These are phyloP conservation scores for Megaptera novaeangliae DNA, from an alignment of 2,113 vertebrate genomes.

Conservation along the genomic window DNA sequence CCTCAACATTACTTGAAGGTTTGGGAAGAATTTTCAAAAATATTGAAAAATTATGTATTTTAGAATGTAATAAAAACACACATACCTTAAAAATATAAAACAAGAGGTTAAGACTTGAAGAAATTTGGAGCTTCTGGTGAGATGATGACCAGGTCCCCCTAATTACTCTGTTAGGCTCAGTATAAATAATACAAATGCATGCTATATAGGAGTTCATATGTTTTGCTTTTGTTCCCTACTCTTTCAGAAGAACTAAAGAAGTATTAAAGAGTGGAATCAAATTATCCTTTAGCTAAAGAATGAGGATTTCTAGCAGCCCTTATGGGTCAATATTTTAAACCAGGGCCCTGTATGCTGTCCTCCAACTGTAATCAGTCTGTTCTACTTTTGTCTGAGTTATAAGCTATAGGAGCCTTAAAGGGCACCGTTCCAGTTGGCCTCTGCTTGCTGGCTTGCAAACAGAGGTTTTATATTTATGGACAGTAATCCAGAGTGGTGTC, in stretches of 20 bases:
- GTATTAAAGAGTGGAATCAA: neutral
- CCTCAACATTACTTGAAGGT: neutral
- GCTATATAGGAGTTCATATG: neutral
- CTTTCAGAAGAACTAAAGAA: neutral
- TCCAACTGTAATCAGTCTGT: neutral
- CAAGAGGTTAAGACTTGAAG: neutral
- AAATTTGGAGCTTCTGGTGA: neutral
- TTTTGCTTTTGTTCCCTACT: neutral
- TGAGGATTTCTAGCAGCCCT: neutral
- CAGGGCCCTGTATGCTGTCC: neutral
- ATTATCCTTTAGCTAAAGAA: conserved; percentile 3
- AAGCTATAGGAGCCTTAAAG: neutral
- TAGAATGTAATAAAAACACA: neutral
- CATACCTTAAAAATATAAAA: neutral
- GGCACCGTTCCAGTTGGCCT: neutral
- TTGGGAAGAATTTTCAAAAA: conserved; percentile 21
- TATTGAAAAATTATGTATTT: neutral
- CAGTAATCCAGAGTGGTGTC: neutral
- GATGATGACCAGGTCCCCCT: neutral
- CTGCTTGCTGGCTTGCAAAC: neutral
- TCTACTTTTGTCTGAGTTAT: neutral
- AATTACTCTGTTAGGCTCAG: neutral
- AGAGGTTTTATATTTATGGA: conserved; percentile 35
- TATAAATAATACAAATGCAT: neutral
- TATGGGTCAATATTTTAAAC: neutral